Evolutionary conservation across 2,113 vertebrate genomes (phyloP).

Genomic region (Plecotus auritus): DNA sequence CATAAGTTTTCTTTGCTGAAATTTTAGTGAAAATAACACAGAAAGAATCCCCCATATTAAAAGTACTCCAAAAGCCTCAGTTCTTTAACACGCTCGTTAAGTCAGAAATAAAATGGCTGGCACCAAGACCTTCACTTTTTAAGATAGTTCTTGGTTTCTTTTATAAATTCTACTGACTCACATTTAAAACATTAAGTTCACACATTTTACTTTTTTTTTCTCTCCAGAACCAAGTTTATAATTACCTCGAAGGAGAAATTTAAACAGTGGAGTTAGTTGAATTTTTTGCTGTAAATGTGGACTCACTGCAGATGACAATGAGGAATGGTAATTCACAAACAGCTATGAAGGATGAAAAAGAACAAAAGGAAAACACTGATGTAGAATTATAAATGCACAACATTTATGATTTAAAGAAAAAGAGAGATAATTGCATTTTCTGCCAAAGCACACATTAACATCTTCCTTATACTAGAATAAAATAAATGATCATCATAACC

Average conservation of each 20-base stretch:
- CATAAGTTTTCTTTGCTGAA: conserved; percentile 27
- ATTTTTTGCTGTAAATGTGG: not conserved
- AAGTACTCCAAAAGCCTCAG: not conserved
- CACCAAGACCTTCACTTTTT: not conserved
- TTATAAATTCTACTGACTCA: not conserved
- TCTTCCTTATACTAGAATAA: not conserved
- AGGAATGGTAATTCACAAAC: not conserved
- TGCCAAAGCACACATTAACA: not conserved
- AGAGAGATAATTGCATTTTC: not conserved
- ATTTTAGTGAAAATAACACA: conserved; percentile 41
- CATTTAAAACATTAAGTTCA: conserved; percentile 19
- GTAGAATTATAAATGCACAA: not conserved
- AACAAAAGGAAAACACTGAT: not conserved
- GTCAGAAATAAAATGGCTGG: not conserved
- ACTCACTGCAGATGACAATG: not conserved
- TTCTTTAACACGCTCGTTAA: not conserved
- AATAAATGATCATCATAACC: not conserved
- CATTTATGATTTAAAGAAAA: not conserved
- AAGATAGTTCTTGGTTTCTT: not conserved
- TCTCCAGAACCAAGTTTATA: not conserved
- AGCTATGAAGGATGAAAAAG: not conserved
- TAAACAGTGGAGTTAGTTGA: not conserved
- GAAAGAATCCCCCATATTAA: not conserved
- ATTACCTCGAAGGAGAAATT: not conserved
- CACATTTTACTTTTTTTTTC: not conserved